Conservation (phyloP, 1,140 invertebrate genomes). For the Cotesia typhae region DNA sequence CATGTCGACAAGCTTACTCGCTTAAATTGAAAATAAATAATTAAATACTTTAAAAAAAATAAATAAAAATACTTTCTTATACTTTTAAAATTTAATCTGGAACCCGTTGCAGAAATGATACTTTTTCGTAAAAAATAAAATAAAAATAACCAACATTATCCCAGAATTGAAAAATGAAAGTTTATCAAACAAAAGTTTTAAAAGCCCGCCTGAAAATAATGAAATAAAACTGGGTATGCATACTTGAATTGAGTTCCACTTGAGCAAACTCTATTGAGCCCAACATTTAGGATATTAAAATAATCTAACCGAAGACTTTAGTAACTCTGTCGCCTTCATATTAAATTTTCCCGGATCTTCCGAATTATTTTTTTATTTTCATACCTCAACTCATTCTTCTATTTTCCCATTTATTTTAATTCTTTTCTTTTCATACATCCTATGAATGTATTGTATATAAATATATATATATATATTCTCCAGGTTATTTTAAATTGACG, state of each 20-base stretch:
- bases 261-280: constrained; percentile 14
- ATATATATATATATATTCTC: no score
- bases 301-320: constrained; percentile 23
- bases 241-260: constrained; percentile 18
- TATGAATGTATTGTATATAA: no score
- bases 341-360: constrained; percentile 24
- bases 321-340: constrained; percentile 18
- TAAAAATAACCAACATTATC: no score
- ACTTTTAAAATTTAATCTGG: no score
- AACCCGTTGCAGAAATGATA: no score
- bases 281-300: constrained; percentile 27
- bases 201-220: background rate
- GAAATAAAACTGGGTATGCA: background rate
- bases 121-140: no score
- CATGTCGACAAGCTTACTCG: background rate
- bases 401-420: background rate
- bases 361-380: background rate
- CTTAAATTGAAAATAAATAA: no score
- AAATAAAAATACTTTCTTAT: no score
- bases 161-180: background rate
- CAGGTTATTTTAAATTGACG: background rate
- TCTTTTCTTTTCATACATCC: no score
- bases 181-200: constrained; percentile 11
- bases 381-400: background rate
- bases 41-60: no score